phyloP scores from a whole-genome alignment of 2,797 vertebrate species.

The Rhinichthys osculus region DNA sequence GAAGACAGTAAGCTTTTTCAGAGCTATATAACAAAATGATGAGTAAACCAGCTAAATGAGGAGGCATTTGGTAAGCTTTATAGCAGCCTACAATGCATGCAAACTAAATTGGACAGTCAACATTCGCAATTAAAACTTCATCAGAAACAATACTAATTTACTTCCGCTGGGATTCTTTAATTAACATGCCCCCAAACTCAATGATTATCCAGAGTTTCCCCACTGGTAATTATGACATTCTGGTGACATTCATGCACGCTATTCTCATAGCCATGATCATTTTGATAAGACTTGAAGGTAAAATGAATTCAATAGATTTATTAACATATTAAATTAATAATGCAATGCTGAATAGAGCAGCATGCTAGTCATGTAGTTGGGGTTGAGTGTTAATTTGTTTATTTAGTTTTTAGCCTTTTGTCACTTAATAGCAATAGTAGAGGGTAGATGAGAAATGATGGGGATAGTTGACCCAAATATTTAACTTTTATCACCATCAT shows the following conservation, averaged over 20 bases:
- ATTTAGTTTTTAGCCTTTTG: background rate
- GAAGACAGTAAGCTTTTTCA: background rate
- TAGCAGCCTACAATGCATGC: no score
- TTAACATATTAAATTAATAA: background rate
- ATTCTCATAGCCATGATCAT: background rate
- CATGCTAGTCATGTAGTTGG: background rate
- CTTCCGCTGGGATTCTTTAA: constrained; percentile 6
- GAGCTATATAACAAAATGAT: background rate
- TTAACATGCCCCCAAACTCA: constrained; percentile 16
- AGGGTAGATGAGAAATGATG: background rate
- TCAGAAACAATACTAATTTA: constrained; percentile 7
- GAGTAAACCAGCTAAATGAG: background rate
- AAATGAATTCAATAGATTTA: background rate
- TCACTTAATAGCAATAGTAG: background rate
- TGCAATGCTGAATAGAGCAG: constrained; percentile 2
- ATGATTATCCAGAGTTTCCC: constrained; percentile 7
- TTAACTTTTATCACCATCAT: background rate
- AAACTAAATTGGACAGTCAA: background rate
- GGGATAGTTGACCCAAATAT: background rate
- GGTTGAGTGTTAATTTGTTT: background rate
- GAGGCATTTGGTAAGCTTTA: background rate
- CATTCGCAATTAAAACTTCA: background rate
- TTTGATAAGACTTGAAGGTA: constrained; percentile 20
- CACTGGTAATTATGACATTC: constrained; percentile 15
- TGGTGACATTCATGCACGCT: background rate